Evolutionary conservation across 2,797 vertebrate genomes (phyloP), one percentile per base, ranked within the genome.

Genomic region (Gymnoscopelus braueri): DNA sequence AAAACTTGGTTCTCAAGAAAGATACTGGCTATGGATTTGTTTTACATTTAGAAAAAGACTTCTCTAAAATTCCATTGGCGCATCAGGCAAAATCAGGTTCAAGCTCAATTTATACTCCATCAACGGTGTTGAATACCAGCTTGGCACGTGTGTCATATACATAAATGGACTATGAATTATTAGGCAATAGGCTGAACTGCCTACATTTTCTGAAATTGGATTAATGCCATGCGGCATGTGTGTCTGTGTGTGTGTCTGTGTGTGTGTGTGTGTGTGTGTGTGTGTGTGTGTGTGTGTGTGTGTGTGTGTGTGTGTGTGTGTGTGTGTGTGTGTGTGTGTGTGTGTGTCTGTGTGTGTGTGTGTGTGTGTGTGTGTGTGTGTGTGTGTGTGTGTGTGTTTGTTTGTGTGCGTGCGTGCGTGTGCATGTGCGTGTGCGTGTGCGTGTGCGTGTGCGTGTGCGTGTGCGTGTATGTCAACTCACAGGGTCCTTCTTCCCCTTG

Each of bases 401-500:
- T 51, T 14, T 51, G 50, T 51, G 50, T 51, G 50, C n/a, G 50
- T 51, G 50, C n/a, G 50, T 51, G 50, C n/a, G 50, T 51, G 50
- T 53, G 5, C 12, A 10, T 50, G 49, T 50, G 49, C 14, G 49
- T 50, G 49, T 50, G 50, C n/a, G 50, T 51, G 50, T 51, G 50
- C n/a, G 50, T 51, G 50, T 51, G 50, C n/a, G 50, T n/a, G 50
- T 51, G 50, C n/a, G 50, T n/a, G 50, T 51, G 50, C n/a, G 50
- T 51, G 50, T 53, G 5, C 12, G 23, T 19, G n/a, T 0, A 19
- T 44, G 65, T 13, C 47, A 65, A 94, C 97, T 97, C 93, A 98
- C 97, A 83, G 96, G 94, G 35, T 98, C 97, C 82, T 98, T 98
- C 82, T 98, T 99, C 87, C 95, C 96, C 79, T 99, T 99, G 76